Base-by-base conservation (phyloP, 2,113 vertebrate species). In the Orycteropus afer region DNA sequence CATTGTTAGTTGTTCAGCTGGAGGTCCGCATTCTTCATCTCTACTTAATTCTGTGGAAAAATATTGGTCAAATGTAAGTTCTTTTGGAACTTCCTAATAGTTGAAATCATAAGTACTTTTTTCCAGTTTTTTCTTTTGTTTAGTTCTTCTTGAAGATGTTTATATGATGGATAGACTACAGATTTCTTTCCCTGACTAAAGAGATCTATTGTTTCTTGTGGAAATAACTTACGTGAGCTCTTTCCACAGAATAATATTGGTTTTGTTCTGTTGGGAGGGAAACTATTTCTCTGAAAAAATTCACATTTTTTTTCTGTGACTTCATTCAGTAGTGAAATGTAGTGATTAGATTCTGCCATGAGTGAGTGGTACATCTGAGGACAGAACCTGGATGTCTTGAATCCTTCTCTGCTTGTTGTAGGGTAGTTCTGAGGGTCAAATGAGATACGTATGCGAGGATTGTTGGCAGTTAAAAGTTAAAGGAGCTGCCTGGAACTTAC, bases 241-340 rank as follows among this genome's bases (percentile, higher is more conserved):
- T 55, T 87, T 71, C 59, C 65, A 63, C 49, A 42, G n/a, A 63
- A 42, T 73, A 65, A 59, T 51, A 45, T 74, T 87, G 37, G 12
- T 86, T 90, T 96, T 91, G 40, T 94, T 96, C 40, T 94, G 15
- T 82, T 77, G 73, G 47, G 47, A 94, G 53, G 67, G 57, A 93
- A 77, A 67, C 69, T 47, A 2, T 81, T 93, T 29, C 76, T 85
- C 15, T 95, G 85, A 67, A 94, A 93, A 93, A 82, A 25, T 85
- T 91, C n/a, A 49, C 73, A 49, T 82, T 94, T 97, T 77, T 89
- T 81, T 86, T 55, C 40, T 76, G 1, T 84, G 49, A 51, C 71
- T 82, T 93, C 55, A 29, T 94, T 95, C 51, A 90, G 1, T 45
- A 71, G 65, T 87, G 47, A 83, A 83, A 67, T 55, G 27, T 25